phyloP scores from a whole-genome alignment of 2,888 invertebrate species.

The Protophormia terraenovae region DNA sequence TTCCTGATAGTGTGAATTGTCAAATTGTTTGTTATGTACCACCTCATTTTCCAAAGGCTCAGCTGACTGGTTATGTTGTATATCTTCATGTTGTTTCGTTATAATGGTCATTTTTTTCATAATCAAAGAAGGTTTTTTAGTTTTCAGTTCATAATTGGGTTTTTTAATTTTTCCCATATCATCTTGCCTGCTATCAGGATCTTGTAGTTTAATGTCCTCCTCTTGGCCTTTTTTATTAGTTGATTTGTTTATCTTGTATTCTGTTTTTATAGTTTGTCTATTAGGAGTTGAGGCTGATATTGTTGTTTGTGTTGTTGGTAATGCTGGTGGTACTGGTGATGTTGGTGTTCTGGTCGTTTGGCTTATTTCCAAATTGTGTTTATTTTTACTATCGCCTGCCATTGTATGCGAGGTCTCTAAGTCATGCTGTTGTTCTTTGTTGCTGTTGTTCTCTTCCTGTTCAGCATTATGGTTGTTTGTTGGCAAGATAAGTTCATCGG shows the following conservation, averaged over 20 bases:
- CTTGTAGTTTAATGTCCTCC: not conserved
- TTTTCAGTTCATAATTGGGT: slow-evolving; percentile 67
- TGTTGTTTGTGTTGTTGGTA: too few relatives aligned
- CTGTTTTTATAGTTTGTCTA: not conserved
- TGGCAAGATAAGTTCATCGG: slow-evolving; percentile 74
- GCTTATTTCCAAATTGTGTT: slow-evolving; percentile 57
- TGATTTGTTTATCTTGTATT: slow-evolving; percentile 32
- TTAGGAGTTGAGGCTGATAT: slow-evolving; percentile 12
- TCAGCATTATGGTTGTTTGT: slow-evolving; percentile 69
- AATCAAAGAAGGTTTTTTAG: slow-evolving; percentile 73
- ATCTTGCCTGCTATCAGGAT: not conserved
- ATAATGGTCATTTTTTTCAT: slow-evolving; percentile 77
- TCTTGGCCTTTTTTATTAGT: slow-evolving; percentile 5
- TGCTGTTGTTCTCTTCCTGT: slow-evolving; percentile 21
- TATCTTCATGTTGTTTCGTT: slow-evolving; percentile 73
- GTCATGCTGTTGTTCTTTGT: slow-evolving; percentile 6
- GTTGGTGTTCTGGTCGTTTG: slow-evolving; percentile 28
- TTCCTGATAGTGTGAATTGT: slow-evolving; percentile 55
- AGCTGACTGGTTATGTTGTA: not conserved
- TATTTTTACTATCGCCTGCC: slow-evolving; percentile 72
- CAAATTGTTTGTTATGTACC: slow-evolving; percentile 36
- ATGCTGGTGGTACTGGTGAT: too few relatives aligned
- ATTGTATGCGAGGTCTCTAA: slow-evolving; percentile 48
- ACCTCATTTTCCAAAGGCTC: slow-evolving; percentile 48
- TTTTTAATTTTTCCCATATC: slow-evolving; percentile 36